These are phyloP conservation scores for Ommatoiulus sabulosus DNA, from an alignment of 2,888 invertebrate species.

Conservation along the genomic window DNA sequence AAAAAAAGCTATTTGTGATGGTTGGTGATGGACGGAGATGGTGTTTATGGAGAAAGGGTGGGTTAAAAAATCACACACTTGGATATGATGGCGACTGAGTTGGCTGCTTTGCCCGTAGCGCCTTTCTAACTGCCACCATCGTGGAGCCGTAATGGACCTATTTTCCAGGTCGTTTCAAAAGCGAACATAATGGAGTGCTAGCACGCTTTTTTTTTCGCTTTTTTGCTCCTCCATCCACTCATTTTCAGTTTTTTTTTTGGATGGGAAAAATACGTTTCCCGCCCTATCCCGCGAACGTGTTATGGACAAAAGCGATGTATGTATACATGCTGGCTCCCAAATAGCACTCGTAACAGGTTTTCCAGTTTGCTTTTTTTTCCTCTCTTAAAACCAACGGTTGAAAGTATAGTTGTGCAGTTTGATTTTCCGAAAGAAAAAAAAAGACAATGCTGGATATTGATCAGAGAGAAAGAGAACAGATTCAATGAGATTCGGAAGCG, in stretches of 20 bases:
- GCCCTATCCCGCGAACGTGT: slow-evolving; percentile 22
- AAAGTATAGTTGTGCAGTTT: neutral
- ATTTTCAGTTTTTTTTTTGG: slow-evolving; percentile 5
- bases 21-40: neutral
- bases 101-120: slow-evolving; percentile 38
- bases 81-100: slow-evolving; percentile 32
- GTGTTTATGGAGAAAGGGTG: slow-evolving; percentile 47
- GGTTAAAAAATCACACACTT: slow-evolving; percentile 47
- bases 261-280: neutral
- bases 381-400: neutral
- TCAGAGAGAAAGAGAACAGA: neutral
- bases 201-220: neutral
- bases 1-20: slow-evolving; percentile 5
- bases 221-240: slow-evolving; percentile 5
- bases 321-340: slow-evolving; percentile 41
- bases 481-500: neutral
- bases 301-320: neutral
- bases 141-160: slow-evolving; percentile 41
- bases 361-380: neutral
- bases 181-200: slow-evolving; percentile 44
- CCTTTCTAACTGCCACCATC: slow-evolving; percentile 45
- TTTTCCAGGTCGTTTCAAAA: slow-evolving; percentile 47
- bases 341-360: slow-evolving; percentile 45
- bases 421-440: neutral
- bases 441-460: slow-evolving; percentile 4